These are phyloP conservation scores for Cassiopea xamachana DNA, from an alignment of 30 jellyfish, hydroid and myxozoan species.

Conservation along the genomic window DNA sequence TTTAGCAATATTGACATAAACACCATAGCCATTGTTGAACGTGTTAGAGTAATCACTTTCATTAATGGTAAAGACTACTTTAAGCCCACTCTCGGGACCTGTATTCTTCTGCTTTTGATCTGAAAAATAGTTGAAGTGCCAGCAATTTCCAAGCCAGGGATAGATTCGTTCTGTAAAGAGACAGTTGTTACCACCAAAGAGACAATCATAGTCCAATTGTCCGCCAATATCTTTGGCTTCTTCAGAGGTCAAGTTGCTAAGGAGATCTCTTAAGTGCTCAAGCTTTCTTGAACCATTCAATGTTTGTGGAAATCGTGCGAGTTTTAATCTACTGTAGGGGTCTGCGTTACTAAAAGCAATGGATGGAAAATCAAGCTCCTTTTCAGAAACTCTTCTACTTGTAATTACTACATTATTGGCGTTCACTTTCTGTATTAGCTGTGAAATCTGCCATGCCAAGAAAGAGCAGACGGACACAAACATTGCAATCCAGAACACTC, in stretches of 20 bases:
- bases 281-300: background rate
- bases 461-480: background rate
- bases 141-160: background rate
- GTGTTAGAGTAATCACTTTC: background rate
- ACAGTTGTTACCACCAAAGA: background rate
- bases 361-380: background rate
- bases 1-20: background rate
- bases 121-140: background rate
- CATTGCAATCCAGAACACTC: constrained; percentile 5
- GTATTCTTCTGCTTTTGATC: background rate
- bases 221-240: background rate
- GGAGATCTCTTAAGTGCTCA: background rate
- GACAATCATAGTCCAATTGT: background rate
- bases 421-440: background rate
- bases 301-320: background rate
- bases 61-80: background rate
- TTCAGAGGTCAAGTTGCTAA: background rate
- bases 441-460: background rate
- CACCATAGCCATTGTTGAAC: background rate
- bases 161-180: background rate
- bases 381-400: background rate
- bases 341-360: background rate
- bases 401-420: background rate
- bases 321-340: background rate
- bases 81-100: background rate